Conservation (phyloP, 2,888 invertebrate genomes). For the Torymus auratus region DNA sequence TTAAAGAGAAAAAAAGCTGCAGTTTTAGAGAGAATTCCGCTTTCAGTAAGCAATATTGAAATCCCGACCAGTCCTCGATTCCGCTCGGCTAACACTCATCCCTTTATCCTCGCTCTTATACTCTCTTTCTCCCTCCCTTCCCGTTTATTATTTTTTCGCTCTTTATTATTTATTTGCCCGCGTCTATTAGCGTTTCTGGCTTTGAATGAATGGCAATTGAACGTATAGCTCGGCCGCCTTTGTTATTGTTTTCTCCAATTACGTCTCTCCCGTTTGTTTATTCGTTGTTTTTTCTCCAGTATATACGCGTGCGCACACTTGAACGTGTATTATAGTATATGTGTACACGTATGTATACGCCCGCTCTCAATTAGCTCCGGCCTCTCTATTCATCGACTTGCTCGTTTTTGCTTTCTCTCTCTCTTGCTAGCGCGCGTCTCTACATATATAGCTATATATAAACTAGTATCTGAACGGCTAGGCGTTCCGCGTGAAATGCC, state of each 20-base stretch:
- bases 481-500: constrained; percentile 7
- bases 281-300: background rate
- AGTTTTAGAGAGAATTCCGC: no score
- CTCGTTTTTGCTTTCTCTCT: constrained; percentile 54
- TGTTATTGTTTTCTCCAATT: constrained; percentile 53
- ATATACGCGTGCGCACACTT: background rate
- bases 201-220: constrained; percentile 45
- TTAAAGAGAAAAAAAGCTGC: no score
- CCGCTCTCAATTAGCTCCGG: constrained; percentile 15
- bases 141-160: constrained; percentile 25
- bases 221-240: constrained; percentile 4
- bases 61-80: no score
- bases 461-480: no score
- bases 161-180: constrained; percentile 15
- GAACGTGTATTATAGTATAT: no score
- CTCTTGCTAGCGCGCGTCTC: no score
- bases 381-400: constrained; percentile 38
- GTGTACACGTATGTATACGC: background rate
- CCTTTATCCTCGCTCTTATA: background rate
- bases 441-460: no score
- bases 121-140: background rate
- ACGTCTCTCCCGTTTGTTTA: constrained; percentile 32
- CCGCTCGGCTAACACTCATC: background rate
- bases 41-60: no score
- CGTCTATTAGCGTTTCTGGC: constrained; percentile 39